Conservation (phyloP, 1,140 invertebrate species). For the Drosophila nebulosa region DNA sequence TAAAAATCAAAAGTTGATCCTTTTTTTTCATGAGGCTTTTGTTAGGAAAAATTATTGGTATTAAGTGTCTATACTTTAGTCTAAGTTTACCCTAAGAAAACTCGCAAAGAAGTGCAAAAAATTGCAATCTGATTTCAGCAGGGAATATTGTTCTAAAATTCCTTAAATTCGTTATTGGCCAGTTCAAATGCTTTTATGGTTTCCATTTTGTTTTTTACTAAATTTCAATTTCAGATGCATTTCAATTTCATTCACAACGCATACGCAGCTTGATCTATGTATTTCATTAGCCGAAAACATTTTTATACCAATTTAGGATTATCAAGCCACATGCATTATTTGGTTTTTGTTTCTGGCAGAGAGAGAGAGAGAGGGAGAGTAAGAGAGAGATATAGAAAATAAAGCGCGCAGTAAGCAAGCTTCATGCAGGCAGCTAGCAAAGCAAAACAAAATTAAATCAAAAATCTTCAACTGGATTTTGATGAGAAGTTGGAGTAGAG, state of each 20-base stretch:
- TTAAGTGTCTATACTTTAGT: too few species aligned
- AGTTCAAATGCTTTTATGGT: too few species aligned
- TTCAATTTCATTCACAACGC: not conserved
- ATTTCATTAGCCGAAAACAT: conserved; percentile 17
- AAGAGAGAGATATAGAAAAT: not conserved
- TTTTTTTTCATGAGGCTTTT: too few species aligned
- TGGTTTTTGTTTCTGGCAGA: not conserved
- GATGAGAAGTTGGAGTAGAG: conserved; percentile 40
- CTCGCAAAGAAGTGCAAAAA: too few species aligned
- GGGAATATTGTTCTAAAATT: too few species aligned
- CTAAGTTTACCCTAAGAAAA: too few species aligned
- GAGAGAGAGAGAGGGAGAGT: not conserved
- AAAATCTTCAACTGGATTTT: conserved; percentile 77
- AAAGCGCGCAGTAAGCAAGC: conserved; percentile 37
- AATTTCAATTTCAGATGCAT: not conserved
- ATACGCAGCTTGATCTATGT: conserved; percentile 1
- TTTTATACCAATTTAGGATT: conserved; percentile 5
- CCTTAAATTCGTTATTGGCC: too few species aligned
- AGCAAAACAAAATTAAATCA: conserved; percentile 69
- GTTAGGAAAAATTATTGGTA: too few species aligned
- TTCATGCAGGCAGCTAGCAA: conserved; percentile 21
- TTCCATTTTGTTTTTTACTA: not conserved
- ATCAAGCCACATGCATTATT: not conserved
- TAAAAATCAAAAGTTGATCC: too few species aligned
- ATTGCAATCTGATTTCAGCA: too few species aligned